Evolutionary conservation across 2,888 invertebrate genomes (phyloP).

Genomic region (Diadegma fenestrale): DNA sequence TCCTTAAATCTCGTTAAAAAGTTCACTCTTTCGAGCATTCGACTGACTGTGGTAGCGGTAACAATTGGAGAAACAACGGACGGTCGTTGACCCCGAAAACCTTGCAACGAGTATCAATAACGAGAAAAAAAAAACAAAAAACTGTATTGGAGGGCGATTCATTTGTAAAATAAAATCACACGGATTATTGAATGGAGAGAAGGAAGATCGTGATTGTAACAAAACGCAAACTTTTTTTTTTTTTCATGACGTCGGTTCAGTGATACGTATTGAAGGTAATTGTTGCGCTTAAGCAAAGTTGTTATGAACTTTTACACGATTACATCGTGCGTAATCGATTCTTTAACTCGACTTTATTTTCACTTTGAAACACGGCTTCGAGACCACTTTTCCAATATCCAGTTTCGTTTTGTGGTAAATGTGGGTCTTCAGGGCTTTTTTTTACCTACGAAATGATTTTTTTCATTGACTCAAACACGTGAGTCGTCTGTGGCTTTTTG

Average conservation of each 20-base stretch:
- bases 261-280: constrained; percentile 53
- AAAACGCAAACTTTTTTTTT: constrained; percentile 12
- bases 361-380: constrained; percentile 20
- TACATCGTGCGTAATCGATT: constrained; percentile 27
- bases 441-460: neutral
- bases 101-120: constrained; percentile 25
- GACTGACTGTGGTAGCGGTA: constrained; percentile 44
- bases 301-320: constrained; percentile 34
- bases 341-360: constrained; percentile 2
- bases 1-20: constrained; percentile 27
- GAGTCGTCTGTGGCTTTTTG: neutral
- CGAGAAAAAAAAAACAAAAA: neutral
- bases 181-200: constrained; percentile 33
- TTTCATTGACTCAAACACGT: too few species aligned
- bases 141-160: neutral
- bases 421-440: too few species aligned
- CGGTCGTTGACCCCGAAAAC: constrained; percentile 52
- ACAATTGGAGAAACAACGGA: constrained; percentile 59
- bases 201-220: constrained; percentile 7
- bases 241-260: constrained; percentile 7
- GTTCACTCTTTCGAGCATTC: constrained; percentile 39
- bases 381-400: constrained; percentile 8
- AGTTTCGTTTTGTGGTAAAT: neutral
- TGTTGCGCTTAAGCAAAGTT: constrained; percentile 61
- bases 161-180: constrained; percentile 1